Base-by-base conservation (phyloP, 2,888 invertebrate species). In the Harpagoxenus sublaevis region DNA sequence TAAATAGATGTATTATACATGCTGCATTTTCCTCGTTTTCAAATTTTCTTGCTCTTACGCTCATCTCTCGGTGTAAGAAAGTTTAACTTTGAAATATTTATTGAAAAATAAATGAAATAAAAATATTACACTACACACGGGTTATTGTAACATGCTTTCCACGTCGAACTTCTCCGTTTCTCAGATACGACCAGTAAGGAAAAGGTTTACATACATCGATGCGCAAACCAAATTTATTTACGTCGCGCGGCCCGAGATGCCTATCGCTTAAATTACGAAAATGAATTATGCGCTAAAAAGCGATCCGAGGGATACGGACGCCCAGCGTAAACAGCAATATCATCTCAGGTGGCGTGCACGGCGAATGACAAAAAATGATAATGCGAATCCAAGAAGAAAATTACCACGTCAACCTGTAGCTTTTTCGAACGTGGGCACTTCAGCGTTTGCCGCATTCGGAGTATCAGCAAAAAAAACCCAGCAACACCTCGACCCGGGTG, bases 201-300 rank as follows among this genome's bases (percentile, higher is more conserved):
- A 53, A 57, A 57, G 18, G 35, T 65, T 65, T 53, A n/a, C 18
- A 39, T 23, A 18, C n/a, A 31, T 75, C 45, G 0, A 15, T 31
- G 28, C 31, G 53, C 5, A 15, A 45, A 48, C 3, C 10, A 77
- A 55, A 55, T 78, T 78, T 66, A 78, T 78, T 66, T 78, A 55
- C 42, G 28, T 55, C 53, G 55, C 39, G 6, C 12, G 12, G 12
- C 12, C 12, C 39, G 28, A 63, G 15, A 31, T 55, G 39, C 39
- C 18, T 53, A 65, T 78, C 65, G 65, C n/a, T 55, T 31, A 60
- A 77, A 55, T 66, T 78, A 55, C 39, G 9, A 65, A 77, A 77
- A 77, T 53, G 6, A 78, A 77, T 75, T 51, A 53, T 12, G 48
- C 51, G 18, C 63, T 48, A 65, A 65, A 28, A 65, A 4, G 42